Percentiles rank a stretch among this genome's conserved stretches.
Conservation (phyloP, 2,888 invertebrate species). For the Zygaena filipendulae region DNA sequence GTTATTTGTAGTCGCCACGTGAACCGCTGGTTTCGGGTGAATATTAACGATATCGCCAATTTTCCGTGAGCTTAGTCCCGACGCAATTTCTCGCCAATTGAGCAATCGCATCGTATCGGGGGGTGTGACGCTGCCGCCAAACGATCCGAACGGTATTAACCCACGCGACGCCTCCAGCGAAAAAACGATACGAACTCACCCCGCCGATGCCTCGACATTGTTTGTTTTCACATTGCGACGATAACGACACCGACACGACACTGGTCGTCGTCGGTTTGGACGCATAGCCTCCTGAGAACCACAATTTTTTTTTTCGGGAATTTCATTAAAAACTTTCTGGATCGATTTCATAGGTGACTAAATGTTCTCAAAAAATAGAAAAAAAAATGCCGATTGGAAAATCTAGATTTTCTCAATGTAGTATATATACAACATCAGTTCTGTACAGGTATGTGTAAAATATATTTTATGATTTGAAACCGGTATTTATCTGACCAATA, state of each 20-base stretch:
- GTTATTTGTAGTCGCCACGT: conserved; percentile 67
- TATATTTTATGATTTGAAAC: conserved; percentile 1
- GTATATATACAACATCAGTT: background rate
- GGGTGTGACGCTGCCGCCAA: conserved; percentile 32
- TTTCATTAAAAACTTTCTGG: background rate
- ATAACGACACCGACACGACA: too few relatives aligned
- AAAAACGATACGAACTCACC: conserved; percentile 23
- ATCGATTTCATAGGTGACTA: background rate
- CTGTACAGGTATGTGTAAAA: background rate
- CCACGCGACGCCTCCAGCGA: conserved; percentile 25
- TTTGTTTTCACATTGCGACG: conserved; percentile 8
- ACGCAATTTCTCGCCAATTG: conserved; percentile 68
- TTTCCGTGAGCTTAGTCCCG: conserved; percentile 63
- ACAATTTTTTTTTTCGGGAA: conserved; percentile 1
- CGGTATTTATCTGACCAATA: conserved; percentile 1
- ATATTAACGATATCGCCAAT: conserved; percentile 69
- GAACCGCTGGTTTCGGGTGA: conserved; percentile 63
- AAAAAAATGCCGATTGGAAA: background rate
- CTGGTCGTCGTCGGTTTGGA: too few relatives aligned
- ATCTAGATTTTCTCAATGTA: background rate
- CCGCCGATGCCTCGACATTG: conserved; percentile 12
- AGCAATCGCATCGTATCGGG: conserved; percentile 55
- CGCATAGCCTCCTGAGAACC: background rate
- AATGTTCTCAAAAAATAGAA: background rate
- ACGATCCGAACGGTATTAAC: conserved; percentile 31